A percentile compares a stretch with the other conserved stretches of the same genome.
Evolutionary conservation across 2,888 invertebrate genomes (phyloP).

Genomic region (Dastarcus helophoroides): DNA sequence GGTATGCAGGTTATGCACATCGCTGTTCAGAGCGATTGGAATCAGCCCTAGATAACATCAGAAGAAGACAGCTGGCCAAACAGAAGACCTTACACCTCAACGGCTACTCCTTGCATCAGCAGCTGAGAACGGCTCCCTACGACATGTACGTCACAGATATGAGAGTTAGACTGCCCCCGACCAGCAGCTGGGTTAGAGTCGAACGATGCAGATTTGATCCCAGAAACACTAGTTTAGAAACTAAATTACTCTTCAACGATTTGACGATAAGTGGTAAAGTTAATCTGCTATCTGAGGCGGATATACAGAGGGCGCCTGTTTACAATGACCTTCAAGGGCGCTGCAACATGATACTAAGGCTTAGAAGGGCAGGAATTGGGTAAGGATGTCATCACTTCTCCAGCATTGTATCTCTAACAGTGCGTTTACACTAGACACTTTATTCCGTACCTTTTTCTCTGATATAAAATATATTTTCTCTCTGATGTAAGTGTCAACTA

Average conservation of each 20-base stretch:
- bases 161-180: conserved; percentile 52
- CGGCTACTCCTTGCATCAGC: conserved; percentile 54
- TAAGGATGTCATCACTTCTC: too few relatives aligned
- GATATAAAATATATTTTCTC: too few relatives aligned
- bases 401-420: too few relatives aligned
- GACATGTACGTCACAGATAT: conserved; percentile 62
- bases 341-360: conserved; percentile 68
- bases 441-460: too few relatives aligned
- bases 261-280: conserved; percentile 68
- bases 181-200: conserved; percentile 56
- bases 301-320: conserved; percentile 36
- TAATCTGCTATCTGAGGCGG: conserved; percentile 41
- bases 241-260: conserved; percentile 66
- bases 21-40: conserved; percentile 56
- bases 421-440: too few relatives aligned
- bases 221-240: conserved; percentile 60
- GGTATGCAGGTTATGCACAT: conserved; percentile 22
- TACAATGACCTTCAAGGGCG: conserved; percentile 35
- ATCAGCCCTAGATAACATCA: conserved; percentile 53
- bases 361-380: conserved; percentile 68
- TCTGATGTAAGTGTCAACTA: too few relatives aligned
- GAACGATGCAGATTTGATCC: conserved; percentile 69
- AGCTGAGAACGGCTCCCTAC: conserved; percentile 48
- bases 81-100: conserved; percentile 42
- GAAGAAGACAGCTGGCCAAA: conserved; percentile 45